phyloP scores from a whole-genome alignment of 2,113 vertebrate genomes.

The Hippocampus abdominalis region DNA sequence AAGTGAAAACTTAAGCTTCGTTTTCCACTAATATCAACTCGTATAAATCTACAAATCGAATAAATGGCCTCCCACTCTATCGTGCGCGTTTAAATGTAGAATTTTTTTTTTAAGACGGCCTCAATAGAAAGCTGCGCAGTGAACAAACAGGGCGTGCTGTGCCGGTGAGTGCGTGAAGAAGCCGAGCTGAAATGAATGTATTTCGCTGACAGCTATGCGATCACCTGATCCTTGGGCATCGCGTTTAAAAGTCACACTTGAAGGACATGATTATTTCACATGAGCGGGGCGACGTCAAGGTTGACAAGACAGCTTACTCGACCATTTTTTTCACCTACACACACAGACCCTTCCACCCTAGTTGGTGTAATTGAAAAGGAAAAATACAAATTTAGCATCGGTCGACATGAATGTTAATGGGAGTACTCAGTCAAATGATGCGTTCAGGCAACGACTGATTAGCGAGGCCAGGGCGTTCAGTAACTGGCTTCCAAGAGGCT shows the following conservation, averaged over 20 bases:
- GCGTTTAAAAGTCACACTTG: conserved; percentile 57
- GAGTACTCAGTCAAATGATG: neutral
- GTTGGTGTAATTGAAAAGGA: neutral
- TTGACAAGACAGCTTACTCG: conserved; percentile 49
- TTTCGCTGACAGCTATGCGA: conserved; percentile 4
- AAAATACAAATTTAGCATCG: neutral
- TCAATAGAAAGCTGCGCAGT: conserved; percentile 39
- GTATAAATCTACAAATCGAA: neutral
- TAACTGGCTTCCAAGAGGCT: conserved; percentile 53
- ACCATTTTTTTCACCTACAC: conserved; percentile 26
- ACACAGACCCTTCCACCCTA: neutral
- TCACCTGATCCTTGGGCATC: conserved; percentile 22
- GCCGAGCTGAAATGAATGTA: conserved; percentile 15
- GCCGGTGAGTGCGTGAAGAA: conserved; percentile 43
- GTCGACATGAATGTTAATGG: neutral
- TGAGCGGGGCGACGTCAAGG: conserved; percentile 60
- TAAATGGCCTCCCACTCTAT: neutral
- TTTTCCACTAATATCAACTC: neutral
- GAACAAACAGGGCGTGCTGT: conserved; percentile 40
- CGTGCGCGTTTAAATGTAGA: neutral
- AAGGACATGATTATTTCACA: conserved; percentile 54
- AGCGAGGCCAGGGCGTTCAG: conserved; percentile 34
- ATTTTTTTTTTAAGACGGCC: neutral
- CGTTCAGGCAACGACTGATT: conserved; percentile 9
- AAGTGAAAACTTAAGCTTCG: conserved; percentile 7